phyloP scores from a whole-genome alignment of 1,140 invertebrate genomes.

The Saxidomus purpurata region DNA sequence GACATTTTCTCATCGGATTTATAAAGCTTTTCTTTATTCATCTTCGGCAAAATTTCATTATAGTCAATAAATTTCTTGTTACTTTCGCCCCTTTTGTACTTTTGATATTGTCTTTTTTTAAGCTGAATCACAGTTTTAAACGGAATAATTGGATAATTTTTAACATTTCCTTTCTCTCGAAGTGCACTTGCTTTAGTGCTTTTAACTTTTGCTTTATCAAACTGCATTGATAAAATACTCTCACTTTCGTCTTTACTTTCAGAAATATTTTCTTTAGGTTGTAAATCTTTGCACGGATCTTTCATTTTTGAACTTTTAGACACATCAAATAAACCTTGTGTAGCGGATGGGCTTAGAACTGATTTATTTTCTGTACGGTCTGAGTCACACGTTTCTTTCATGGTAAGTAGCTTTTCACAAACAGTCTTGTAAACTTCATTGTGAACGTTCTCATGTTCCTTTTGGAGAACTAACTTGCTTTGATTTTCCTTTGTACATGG shows the following conservation, averaged over 20 bases:
- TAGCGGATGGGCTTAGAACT: neutral
- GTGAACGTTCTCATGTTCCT: neutral
- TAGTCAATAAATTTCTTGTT: slow-evolving; percentile 21
- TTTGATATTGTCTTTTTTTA: neutral
- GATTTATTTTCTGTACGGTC: neutral
- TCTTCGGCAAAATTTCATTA: neutral
- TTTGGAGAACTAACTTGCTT: neutral
- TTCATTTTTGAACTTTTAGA: neutral
- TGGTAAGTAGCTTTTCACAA: neutral
- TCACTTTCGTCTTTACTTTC: neutral
- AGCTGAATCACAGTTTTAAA: neutral
- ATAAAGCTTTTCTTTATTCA: neutral
- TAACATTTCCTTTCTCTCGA: neutral
- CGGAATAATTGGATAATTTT: neutral
- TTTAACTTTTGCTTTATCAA: neutral
- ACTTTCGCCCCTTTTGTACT: neutral
- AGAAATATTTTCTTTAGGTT: neutral
- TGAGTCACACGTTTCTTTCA: neutral
- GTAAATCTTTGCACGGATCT: neutral
- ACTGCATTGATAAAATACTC: neutral
- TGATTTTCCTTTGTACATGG: neutral
- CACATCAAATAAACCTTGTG: neutral
- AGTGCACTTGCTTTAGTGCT: neutral
- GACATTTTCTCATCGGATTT: neutral
- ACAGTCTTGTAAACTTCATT: slow-evolving; percentile 4